A percentile compares a stretch with the other conserved stretches of the same genome.
Evolutionary conservation across 2,113 vertebrate species (phyloP).

Genomic region (Lagopus muta): DNA sequence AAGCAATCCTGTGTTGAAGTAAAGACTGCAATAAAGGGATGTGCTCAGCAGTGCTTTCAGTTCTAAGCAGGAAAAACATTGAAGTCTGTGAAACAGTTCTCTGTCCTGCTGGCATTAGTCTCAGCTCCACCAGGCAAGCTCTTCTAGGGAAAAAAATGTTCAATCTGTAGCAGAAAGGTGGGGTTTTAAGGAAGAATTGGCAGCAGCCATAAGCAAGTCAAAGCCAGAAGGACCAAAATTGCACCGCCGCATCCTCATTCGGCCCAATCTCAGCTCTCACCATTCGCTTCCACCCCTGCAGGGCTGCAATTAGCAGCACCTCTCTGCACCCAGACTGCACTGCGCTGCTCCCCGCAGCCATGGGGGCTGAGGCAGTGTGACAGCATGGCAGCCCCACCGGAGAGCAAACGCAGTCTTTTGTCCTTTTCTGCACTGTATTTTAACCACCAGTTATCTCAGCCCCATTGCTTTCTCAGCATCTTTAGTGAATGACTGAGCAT

Average conservation of each 20-base stretch:
- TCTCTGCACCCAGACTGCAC: rapidly evolving
- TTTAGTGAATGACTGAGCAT: not conserved
- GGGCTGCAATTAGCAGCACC: not conserved
- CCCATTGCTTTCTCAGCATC: not conserved
- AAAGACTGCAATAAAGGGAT: not conserved
- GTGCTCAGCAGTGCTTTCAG: not conserved
- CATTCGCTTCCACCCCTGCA: rapidly evolving
- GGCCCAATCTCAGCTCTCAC: not conserved
- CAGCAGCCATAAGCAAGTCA: not conserved
- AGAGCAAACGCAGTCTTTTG: not conserved
- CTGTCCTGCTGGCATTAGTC: not conserved
- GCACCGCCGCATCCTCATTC: rapidly evolving
- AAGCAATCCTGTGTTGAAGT: not conserved
- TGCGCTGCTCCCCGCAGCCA: not conserved
- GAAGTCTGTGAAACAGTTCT: not conserved
- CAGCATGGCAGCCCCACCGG: too few relatives aligned
- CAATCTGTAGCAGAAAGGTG: not conserved
- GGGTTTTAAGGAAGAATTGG: not conserved
- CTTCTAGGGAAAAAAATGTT: not conserved
- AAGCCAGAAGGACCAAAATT: not conserved
- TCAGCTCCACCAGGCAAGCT: not conserved
- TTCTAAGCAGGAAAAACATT: not conserved
- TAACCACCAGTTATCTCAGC: not conserved
- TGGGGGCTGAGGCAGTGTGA: not conserved
- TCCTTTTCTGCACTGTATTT: not conserved